phyloP scores from a whole-genome alignment of 2,113 vertebrate genomes.

The Gambusia affinis region DNA sequence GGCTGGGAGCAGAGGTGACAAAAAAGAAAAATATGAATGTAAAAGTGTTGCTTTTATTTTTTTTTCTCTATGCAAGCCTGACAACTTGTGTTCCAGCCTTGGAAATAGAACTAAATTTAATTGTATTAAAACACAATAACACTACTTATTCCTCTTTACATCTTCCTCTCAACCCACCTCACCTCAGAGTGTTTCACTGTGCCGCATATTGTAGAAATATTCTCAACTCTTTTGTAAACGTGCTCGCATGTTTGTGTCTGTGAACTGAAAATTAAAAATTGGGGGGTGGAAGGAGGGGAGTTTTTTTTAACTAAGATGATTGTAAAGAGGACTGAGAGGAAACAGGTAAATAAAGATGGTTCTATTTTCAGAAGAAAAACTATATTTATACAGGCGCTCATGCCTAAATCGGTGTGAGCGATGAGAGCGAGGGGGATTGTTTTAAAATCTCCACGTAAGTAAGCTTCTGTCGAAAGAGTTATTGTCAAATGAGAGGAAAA shows the following conservation, averaged over 20 bases:
- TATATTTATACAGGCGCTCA: slow-evolving; percentile 78
- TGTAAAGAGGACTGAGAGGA: slow-evolving; percentile 60
- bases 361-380: slow-evolving; percentile 75
- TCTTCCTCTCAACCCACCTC: slow-evolving; percentile 49
- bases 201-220: slow-evolving; percentile 51
- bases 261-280: slow-evolving; percentile 53
- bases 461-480: slow-evolving; percentile 63
- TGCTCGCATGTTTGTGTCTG: slow-evolving; percentile 50
- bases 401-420: slow-evolving; percentile 57
- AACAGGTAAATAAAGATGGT: slow-evolving; percentile 65
- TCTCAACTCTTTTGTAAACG: slow-evolving; percentile 38
- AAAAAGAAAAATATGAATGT: slow-evolving; percentile 49
- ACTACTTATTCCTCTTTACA: slow-evolving; percentile 61
- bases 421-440: slow-evolving; percentile 73
- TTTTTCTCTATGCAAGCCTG: slow-evolving; percentile 65
- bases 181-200: slow-evolving; percentile 66
- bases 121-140: slow-evolving; percentile 41
- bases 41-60: slow-evolving; percentile 56
- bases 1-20: slow-evolving; percentile 20
- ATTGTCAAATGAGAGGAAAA: slow-evolving; percentile 65
- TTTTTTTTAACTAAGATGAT: slow-evolving; percentile 52
- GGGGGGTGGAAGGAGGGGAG: slow-evolving; percentile 8
- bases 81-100: slow-evolving; percentile 54
- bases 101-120: slow-evolving; percentile 30
- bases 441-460: slow-evolving; percentile 72